phyloP scores from a whole-genome alignment of 2,797 vertebrate species.

The Cuculus canorus region DNA sequence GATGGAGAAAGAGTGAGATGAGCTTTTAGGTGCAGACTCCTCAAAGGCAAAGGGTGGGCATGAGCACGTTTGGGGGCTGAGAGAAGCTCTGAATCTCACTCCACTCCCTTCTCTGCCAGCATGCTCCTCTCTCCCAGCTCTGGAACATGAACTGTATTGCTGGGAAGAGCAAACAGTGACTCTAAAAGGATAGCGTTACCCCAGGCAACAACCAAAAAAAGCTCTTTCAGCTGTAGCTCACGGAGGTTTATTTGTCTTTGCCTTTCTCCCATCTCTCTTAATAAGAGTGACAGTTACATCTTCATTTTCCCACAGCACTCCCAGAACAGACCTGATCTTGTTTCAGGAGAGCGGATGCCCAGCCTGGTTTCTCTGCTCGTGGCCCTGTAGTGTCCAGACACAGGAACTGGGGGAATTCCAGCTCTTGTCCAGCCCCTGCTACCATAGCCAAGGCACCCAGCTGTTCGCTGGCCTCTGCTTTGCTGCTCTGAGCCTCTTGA shows the following conservation, averaged over 20 bases:
- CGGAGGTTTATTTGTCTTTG: slow-evolving; percentile 41
- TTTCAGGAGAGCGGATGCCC: neutral
- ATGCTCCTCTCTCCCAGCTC: neutral
- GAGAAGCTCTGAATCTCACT: neutral
- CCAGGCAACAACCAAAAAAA: slow-evolving; percentile 55
- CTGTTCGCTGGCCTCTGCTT: neutral
- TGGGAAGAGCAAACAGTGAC: slow-evolving; percentile 61
- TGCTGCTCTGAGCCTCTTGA: rapidly evolving
- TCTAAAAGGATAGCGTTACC: slow-evolving; percentile 38
- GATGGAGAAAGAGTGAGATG: neutral
- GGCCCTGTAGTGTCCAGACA: rapidly evolving
- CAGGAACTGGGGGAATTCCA: neutral
- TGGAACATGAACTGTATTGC: neutral
- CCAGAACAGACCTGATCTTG: neutral
- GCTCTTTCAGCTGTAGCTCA: slow-evolving; percentile 38
- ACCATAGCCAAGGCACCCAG: neutral
- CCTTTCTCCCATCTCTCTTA: neutral
- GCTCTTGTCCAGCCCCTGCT: neutral
- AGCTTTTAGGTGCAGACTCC: neutral
- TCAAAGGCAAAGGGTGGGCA: rapidly evolving
- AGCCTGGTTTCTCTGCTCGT: neutral
- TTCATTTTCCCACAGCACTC: slow-evolving; percentile 30
- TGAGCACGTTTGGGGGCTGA: neutral
- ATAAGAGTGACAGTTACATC: slow-evolving; percentile 14
- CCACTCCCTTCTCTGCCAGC: neutral